Conservation (phyloP, 2,113 vertebrate genomes). For the Strix aluco region DNA sequence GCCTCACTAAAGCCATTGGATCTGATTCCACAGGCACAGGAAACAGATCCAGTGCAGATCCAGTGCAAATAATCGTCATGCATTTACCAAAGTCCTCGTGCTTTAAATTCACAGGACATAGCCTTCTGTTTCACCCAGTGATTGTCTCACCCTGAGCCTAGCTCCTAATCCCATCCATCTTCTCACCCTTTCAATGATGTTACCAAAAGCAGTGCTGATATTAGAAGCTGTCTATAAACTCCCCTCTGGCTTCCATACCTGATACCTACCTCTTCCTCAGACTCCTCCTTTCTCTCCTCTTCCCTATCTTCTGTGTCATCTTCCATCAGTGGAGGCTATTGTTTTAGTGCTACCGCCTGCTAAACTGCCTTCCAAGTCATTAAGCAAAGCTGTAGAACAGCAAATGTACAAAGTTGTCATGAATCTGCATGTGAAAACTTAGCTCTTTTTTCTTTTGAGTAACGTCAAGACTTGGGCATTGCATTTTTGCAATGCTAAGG, state of each 20-base stretch:
- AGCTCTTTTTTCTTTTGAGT: not conserved
- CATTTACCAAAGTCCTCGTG: not conserved
- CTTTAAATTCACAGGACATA: not conserved
- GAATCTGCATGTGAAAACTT: not conserved
- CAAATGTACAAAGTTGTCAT: not conserved
- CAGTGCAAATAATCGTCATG: not conserved
- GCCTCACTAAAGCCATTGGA: not conserved
- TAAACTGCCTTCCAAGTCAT: not conserved
- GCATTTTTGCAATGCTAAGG: not conserved
- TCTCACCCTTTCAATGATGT: not conserved
- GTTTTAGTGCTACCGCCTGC: fast-evolving
- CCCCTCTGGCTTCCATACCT: not conserved
- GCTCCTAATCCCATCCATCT: not conserved
- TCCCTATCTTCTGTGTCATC: not conserved
- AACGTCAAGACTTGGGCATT: not conserved
- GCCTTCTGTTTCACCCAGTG: not conserved
- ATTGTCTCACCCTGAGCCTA: not conserved
- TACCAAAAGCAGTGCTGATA: not conserved
- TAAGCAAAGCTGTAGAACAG: not conserved
- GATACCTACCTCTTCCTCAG: not conserved
- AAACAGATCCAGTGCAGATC: not conserved
- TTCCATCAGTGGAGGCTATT: not conserved
- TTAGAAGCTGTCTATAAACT: not conserved
- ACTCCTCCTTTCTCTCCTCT: not conserved
- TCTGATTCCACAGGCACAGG: not conserved